These are phyloP conservation scores for Meiosimyza decipiens DNA, from an alignment of 2,888 invertebrate species.

Conservation along the genomic window DNA sequence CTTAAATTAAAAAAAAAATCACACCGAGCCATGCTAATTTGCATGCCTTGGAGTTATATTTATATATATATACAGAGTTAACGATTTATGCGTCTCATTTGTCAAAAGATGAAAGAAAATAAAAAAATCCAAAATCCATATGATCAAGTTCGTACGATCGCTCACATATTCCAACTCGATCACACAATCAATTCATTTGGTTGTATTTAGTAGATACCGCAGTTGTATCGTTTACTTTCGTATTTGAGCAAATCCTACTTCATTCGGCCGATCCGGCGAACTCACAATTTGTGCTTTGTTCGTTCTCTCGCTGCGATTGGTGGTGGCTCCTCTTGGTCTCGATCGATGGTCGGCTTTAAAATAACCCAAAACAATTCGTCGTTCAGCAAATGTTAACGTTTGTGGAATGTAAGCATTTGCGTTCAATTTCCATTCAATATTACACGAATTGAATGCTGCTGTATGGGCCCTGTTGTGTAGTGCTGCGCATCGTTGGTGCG, in stretches of 20 bases:
- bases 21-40: not conserved
- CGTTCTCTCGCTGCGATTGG: conserved; percentile 32
- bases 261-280: conserved; percentile 25
- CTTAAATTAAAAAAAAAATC: not conserved
- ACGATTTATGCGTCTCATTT: not conserved
- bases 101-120: no score
- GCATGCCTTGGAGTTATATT: conserved; percentile 1
- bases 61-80: not conserved
- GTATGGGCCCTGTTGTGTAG: conserved; percentile 16
- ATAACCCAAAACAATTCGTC: not conserved
- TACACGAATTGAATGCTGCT: conserved; percentile 17
- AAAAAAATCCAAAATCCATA: not conserved
- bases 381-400: not conserved
- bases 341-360: conserved; percentile 13
- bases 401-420: conserved; percentile 37
- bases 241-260: no score
- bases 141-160: not conserved
- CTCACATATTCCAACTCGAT: conserved; percentile 47
- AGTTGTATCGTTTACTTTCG: conserved; percentile 14
- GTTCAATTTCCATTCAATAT: conserved; percentile 15
- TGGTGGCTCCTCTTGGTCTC: conserved; percentile 31
- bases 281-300: conserved; percentile 39
- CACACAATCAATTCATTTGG: conserved; percentile 40
- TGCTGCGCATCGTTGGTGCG: no score
- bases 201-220: conserved; percentile 41